Base-by-base conservation (phyloP, 2,113 vertebrate species). In the Brachyistius frenatus region DNA sequence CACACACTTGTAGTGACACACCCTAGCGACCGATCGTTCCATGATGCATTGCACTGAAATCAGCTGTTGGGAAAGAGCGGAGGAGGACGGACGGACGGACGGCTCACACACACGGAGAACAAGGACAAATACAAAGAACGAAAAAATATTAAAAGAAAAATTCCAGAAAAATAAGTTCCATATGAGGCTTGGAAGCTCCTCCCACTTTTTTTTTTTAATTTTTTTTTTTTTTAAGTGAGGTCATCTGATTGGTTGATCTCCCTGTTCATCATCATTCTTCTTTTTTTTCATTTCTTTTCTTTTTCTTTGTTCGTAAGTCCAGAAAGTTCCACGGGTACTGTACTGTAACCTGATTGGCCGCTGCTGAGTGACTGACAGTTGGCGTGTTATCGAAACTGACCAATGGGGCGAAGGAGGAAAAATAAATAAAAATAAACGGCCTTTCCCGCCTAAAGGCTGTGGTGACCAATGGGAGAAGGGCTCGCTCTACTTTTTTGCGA, bases 41-140 rank as follows among this genome's bases (percentile, higher is more conserved):
- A 92, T 93, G 89, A 94, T 96, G 95, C 83, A 93, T 96, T 97
- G 97, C 97, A 99, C 96, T 99, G 97, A 91, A 97, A 94, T 95
- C 93, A 91, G 95, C 95, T 71, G 84, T 72, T 75, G 80, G 81
- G 72, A 66, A 55, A 78, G 75, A 85, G 72, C 49, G 23, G 23
- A 23, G 23, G 23, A 23, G 23, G 23, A 23, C 23, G 44, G 72
- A 81, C 44, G 4, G 75, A 82, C 2, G 16, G 81, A 78, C 52
- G 50, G 74, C 95, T 88, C 89, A 91, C 89, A 95, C 89, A 95
- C 80, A 82, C 88, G 91, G 90, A 95, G 92, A 95, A 92, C 88
- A 94, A 92, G 88, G 87, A 93, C 91, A 90, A 90, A 92, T 84
- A 86, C 71, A 67, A 76, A 65, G 31, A 65, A 90, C 86, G 88